Evolutionary conservation across 2,797 vertebrate species (phyloP).

Genomic region (Pelobates cultripes): DNA sequence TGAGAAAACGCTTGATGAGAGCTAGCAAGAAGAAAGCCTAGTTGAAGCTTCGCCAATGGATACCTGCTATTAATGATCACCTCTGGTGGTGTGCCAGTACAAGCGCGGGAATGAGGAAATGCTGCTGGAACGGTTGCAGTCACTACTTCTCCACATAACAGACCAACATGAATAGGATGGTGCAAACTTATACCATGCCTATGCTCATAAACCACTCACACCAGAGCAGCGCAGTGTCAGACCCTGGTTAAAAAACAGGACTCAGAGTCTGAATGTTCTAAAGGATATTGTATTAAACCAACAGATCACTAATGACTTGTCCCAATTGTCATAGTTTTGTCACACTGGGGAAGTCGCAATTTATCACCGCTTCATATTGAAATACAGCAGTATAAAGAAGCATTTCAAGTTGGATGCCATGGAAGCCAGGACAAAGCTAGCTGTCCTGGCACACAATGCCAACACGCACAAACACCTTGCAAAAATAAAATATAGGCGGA

Average conservation of each 20-base stretch:
- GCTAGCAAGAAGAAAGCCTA: not conserved
- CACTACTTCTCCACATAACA: not conserved
- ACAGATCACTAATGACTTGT: not conserved
- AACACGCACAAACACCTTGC: not conserved
- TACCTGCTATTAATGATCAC: not conserved
- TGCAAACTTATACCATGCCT: not conserved
- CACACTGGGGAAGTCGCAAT: not conserved
- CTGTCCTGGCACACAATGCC: conserved; percentile 15
- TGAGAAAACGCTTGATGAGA: not conserved
- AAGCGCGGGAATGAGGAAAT: not conserved
- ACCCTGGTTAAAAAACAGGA: not conserved
- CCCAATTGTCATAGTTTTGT: not conserved
- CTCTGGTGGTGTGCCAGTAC: conserved; percentile 3
- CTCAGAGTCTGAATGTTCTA: not conserved
- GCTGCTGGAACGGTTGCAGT: conserved; percentile 7
- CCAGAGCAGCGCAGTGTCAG: not conserved
- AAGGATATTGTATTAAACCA: not conserved
- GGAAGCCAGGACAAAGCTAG: conserved; percentile 12
- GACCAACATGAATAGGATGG: not conserved
- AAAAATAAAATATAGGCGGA: not conserved
- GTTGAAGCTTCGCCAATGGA: not conserved
- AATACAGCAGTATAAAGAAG: not conserved
- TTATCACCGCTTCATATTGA: not conserved
- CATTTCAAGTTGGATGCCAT: not conserved
- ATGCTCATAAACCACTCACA: not conserved